phyloP scores from a whole-genome alignment of 2,797 vertebrate species.

The Momotus momota region DNA sequence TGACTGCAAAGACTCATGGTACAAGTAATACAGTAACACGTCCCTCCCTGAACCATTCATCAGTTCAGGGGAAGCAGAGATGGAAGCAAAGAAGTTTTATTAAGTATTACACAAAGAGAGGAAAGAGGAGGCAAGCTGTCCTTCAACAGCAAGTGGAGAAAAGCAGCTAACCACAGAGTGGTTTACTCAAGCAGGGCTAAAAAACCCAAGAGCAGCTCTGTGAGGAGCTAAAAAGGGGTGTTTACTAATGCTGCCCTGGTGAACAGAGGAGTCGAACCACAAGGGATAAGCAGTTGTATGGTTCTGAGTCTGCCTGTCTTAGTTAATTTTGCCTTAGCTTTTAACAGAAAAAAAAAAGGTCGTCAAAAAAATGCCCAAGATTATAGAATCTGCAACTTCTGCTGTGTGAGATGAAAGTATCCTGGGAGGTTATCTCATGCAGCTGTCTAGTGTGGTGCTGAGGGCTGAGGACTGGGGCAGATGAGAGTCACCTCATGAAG shows the following conservation, averaged over 20 bases:
- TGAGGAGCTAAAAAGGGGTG: not conserved
- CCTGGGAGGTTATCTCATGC: not conserved
- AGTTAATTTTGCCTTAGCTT: not conserved
- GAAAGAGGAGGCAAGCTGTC: not conserved
- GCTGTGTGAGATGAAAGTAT: not conserved
- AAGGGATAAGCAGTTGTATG: not conserved
- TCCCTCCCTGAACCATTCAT: fast-evolving
- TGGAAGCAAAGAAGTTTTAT: not conserved
- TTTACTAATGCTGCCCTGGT: not conserved
- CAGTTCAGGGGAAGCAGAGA: not conserved
- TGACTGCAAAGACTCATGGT: not conserved
- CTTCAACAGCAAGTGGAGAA: not conserved
- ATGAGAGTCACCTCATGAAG: not conserved
- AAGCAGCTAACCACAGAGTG: not conserved
- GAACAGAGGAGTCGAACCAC: not conserved
- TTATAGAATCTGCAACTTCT: not conserved
- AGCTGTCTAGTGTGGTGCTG: not conserved
- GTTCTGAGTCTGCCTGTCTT: not conserved
- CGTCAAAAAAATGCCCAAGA: not conserved
- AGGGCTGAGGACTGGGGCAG: not conserved
- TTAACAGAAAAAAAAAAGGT: not conserved
- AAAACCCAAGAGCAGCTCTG: not conserved
- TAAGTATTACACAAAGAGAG: not conserved
- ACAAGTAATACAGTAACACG: fast-evolving
- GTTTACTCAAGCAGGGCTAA: not conserved